Percentiles rank a stretch among this genome's conserved stretches.
These are phyloP conservation scores for Beroe forskalii DNA, from an alignment of 37 sponge, comb jelly and placozoan genomes.

Conservation along the genomic window DNA sequence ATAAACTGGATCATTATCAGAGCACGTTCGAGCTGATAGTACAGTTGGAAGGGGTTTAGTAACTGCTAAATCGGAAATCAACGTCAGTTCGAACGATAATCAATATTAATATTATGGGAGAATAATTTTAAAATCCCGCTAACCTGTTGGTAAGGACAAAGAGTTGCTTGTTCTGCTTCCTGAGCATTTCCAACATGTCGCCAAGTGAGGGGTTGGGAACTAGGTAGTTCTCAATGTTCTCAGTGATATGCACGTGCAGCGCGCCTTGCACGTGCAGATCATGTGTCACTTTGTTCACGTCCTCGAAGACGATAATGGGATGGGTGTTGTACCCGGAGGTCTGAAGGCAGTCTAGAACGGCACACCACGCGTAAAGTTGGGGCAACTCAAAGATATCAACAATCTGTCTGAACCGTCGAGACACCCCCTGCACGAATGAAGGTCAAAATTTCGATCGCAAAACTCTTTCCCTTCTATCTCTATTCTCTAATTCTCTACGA, in stretches of 20 bases:
- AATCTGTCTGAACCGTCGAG: slow-evolving; percentile 3
- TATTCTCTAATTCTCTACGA: no score
- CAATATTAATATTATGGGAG: no score
- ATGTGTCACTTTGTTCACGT: slow-evolving; percentile 15
- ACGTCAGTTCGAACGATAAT: no score
- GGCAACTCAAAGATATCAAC: slow-evolving; percentile 47
- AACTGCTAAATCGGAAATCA: no score
- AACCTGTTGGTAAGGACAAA: slow-evolving; percentile 92
- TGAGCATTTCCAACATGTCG: slow-evolving; percentile 72
- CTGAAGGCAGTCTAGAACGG: slow-evolving; percentile 26
- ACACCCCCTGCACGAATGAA: no score
- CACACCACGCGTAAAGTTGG: slow-evolving; percentile 27
- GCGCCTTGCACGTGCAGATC: slow-evolving; percentile 71
- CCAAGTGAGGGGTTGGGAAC: slow-evolving; percentile 62
- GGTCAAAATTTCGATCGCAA: no score
- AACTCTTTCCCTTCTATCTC: no score
- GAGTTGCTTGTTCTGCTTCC: slow-evolving; percentile 76
- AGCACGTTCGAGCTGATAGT: no score
- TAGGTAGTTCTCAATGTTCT: slow-evolving; percentile 68
- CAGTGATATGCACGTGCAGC: slow-evolving; percentile 71
- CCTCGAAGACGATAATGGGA: slow-evolving; percentile 8
- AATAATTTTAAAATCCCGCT: no score
- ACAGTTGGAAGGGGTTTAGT: no score
- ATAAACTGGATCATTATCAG: no score
- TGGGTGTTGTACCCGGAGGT: not conserved